These are phyloP conservation scores for Iguana delicatissima DNA, from an alignment of 2,797 vertebrate species.

Conservation along the genomic window DNA sequence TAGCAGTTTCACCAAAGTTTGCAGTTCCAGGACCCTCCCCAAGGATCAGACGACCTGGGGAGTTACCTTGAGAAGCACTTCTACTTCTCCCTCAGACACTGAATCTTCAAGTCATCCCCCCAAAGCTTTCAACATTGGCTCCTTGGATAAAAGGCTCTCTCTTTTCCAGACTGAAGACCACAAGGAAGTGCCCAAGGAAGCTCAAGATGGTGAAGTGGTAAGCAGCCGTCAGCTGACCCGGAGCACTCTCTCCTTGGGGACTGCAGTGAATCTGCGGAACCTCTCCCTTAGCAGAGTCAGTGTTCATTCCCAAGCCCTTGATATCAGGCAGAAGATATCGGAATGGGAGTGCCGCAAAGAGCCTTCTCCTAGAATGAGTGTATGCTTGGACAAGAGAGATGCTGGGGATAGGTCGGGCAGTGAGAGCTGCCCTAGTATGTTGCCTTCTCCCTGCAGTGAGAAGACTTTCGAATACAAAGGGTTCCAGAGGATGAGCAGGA, in stretches of 20 bases:
- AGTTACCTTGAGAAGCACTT: constrained; percentile 76
- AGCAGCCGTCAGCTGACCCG: constrained; percentile 81
- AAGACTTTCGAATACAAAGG: constrained; percentile 96
- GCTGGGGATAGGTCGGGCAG: constrained; percentile 86
- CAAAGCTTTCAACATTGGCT: constrained; percentile 90
- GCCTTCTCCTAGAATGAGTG: constrained; percentile 87
- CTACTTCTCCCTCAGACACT: constrained; percentile 77
- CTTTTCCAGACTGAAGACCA: constrained; percentile 84
- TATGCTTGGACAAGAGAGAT: constrained; percentile 89
- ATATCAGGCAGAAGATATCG: constrained; percentile 95
- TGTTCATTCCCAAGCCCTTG: constrained; percentile 82
- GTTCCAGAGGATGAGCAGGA: constrained; percentile 95
- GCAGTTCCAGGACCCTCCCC: constrained; percentile 83
- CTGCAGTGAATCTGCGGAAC: constrained; percentile 82
- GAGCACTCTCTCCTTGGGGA: constrained; percentile 87
- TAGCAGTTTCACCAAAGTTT: constrained; percentile 80
- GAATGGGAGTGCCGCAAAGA: constrained; percentile 96
- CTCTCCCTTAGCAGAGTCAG: constrained; percentile 83
- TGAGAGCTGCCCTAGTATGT: constrained; percentile 92
- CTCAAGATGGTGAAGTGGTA: constrained; percentile 77
- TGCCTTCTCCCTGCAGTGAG: constrained; percentile 94
- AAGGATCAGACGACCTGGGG: constrained; percentile 83
- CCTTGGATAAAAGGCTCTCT: constrained; percentile 89
- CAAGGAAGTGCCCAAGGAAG: constrained; percentile 78
- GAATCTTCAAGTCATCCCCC: constrained; percentile 81